Conservation (phyloP, 2,888 invertebrate genomes). For the Lithophane socia region DNA sequence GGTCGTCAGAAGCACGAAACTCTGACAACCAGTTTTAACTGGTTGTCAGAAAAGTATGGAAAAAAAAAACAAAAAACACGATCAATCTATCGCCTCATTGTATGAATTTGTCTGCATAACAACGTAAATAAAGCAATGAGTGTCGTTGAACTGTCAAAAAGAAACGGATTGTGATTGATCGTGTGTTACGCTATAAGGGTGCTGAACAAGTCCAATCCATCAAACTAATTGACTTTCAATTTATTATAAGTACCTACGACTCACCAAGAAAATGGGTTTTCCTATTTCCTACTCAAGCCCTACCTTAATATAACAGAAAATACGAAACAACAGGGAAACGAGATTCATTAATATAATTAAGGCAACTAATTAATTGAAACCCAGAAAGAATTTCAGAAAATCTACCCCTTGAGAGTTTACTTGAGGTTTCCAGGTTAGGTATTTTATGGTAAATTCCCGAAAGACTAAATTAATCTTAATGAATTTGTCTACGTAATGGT, state of each 20-base stretch:
- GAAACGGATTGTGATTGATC: too few species aligned
- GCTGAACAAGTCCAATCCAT: neutral
- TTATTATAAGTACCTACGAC: too few species aligned
- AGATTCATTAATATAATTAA: conserved; percentile 20
- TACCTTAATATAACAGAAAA: conserved; percentile 5
- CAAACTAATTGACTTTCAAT: neutral
- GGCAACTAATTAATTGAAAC: conserved; percentile 31
- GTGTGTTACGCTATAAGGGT: too few species aligned
- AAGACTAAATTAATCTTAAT: conserved; percentile 13
- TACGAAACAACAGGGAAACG: conserved; percentile 19
- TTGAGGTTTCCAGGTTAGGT: neutral
- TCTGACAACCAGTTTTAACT: too few species aligned
- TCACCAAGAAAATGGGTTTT: neutral
- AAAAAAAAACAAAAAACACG: too few species aligned
- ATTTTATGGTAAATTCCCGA: neutral
- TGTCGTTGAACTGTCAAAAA: too few species aligned
- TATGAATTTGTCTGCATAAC: too few species aligned
- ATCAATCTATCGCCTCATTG: too few species aligned
- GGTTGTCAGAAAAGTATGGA: too few species aligned
- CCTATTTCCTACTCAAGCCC: neutral
- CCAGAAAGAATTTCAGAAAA: conserved; percentile 18
- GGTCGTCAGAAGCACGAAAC: too few species aligned
- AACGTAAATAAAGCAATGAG: too few species aligned
- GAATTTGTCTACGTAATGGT: neutral
- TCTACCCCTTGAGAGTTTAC: conserved; percentile 15